phyloP scores from a whole-genome alignment of 92 coral and sea anemone species.

The Epizoanthus rinbou region DNA sequence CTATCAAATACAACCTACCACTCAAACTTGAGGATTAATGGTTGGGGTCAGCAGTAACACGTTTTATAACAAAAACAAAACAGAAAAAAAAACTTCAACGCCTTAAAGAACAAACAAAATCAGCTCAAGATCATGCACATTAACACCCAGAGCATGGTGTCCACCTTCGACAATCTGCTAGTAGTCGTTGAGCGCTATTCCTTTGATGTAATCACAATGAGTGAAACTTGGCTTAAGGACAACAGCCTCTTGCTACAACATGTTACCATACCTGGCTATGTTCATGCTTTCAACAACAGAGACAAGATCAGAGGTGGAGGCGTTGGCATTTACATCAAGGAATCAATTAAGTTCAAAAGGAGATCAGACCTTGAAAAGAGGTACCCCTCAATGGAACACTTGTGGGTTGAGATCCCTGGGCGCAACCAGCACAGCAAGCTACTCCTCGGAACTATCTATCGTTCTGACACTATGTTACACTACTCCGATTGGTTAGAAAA shows the following conservation, averaged over 20 bases:
- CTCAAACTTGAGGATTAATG: too few relatives aligned
- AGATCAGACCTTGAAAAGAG: conserved; percentile 20
- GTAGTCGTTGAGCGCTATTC: neutral
- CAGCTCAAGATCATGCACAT: too few relatives aligned
- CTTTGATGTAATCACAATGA: neutral
- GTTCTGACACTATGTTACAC: conserved; percentile 13
- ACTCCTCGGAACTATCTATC: conserved; percentile 35
- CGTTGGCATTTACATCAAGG: conserved; percentile 25
- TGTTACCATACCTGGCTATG: conserved; percentile 28
- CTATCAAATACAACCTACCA: too few relatives aligned
- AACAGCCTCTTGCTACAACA: conserved; percentile 32
- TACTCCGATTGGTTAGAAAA: conserved; percentile 30
- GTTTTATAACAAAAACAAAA: too few relatives aligned
- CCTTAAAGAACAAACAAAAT: too few relatives aligned
- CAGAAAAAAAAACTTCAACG: too few relatives aligned
- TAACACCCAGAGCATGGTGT: too few relatives aligned
- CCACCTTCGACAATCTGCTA: too few relatives aligned
- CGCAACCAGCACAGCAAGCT: conserved; percentile 28
- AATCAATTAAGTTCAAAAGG: conserved; percentile 30
- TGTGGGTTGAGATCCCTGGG: conserved; percentile 40
- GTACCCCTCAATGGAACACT: conserved; percentile 34
- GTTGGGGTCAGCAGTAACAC: too few relatives aligned
- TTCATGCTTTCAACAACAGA: conserved; percentile 25
- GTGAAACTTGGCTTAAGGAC: too few relatives aligned
- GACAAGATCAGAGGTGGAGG: neutral